A percentile compares a stretch with the other conserved stretches of the same genome.
phyloP scores from a whole-genome alignment of 2,113 vertebrate genomes.

The Prietella phreatophila region DNA sequence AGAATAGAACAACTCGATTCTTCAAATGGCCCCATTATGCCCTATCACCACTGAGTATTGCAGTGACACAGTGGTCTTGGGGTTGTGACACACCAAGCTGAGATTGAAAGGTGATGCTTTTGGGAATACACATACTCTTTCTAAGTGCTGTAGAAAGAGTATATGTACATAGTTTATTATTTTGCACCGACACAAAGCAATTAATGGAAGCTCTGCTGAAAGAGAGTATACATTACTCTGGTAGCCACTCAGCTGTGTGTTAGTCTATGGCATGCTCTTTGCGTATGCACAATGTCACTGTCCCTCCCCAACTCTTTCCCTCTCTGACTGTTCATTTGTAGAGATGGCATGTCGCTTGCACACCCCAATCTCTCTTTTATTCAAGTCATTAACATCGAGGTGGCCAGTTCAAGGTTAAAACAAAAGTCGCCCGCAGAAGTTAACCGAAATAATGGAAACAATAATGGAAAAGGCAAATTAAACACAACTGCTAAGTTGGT shows the following conservation, averaged over 20 bases:
- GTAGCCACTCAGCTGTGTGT: background rate
- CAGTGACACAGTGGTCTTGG: background rate
- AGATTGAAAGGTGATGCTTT: background rate
- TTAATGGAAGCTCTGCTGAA: constrained; percentile 13
- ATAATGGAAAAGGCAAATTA: constrained; percentile 72
- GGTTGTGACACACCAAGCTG: background rate
- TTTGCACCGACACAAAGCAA: background rate
- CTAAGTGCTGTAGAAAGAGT: background rate
- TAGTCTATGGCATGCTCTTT: background rate
- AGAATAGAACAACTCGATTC: background rate
- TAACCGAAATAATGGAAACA: constrained; percentile 70
- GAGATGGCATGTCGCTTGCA: constrained; percentile 53
- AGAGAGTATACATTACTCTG: constrained; percentile 43
- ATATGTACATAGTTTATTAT: background rate
- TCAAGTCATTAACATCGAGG: constrained; percentile 77
- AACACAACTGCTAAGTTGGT: constrained; percentile 74
- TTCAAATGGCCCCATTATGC: background rate
- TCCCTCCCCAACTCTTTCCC: constrained; percentile 55
- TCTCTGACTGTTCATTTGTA: constrained; percentile 60
- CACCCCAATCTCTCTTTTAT: constrained; percentile 62
- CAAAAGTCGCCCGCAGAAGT: constrained; percentile 75
- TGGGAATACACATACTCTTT: too few species aligned
- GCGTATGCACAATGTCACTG: constrained; percentile 49
- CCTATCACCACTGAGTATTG: background rate
- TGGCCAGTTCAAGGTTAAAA: constrained; percentile 80